Percentiles rank a stretch among this genome's conserved stretches.
phyloP scores from a whole-genome alignment of 92 coral and sea anemone genomes.

The Hydrozoanthus gracilis region DNA sequence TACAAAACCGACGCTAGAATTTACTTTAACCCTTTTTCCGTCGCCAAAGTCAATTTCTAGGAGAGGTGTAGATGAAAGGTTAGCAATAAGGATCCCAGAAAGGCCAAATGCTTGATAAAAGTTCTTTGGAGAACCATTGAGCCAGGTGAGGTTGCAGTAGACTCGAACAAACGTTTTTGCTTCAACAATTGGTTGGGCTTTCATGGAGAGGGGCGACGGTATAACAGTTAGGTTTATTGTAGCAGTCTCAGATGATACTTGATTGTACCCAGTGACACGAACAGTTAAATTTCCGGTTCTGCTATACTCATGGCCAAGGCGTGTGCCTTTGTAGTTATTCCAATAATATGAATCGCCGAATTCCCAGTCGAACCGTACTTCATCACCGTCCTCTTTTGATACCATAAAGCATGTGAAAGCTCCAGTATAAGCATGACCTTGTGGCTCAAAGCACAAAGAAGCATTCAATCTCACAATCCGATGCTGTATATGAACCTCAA shows the following conservation, averaged over 20 bases:
- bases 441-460: slow-evolving; percentile 63
- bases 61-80: slow-evolving; percentile 21
- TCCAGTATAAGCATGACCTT: slow-evolving; percentile 69
- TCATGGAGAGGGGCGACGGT: slow-evolving; percentile 65
- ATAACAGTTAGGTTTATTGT: slow-evolving; percentile 34
- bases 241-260: slow-evolving; percentile 30
- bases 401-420: slow-evolving; percentile 62
- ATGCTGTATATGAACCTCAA: slow-evolving; percentile 58
- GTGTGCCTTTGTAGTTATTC: background rate
- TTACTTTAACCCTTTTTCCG: slow-evolving; percentile 28
- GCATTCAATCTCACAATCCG: slow-evolving; percentile 66
- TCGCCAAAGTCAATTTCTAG: slow-evolving; percentile 54
- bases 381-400: slow-evolving; percentile 49
- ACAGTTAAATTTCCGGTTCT: slow-evolving; percentile 47
- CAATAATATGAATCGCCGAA: slow-evolving; percentile 11
- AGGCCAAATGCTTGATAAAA: slow-evolving; percentile 60
- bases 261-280: slow-evolving; percentile 61
- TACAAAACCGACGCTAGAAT: slow-evolving; percentile 21
- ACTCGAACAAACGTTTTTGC: slow-evolving; percentile 45
- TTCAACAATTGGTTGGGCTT: slow-evolving; percentile 42
- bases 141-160: slow-evolving; percentile 68
- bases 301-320: slow-evolving; percentile 17
- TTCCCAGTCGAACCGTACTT: slow-evolving; percentile 59
- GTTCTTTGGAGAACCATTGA: slow-evolving; percentile 55
- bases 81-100: slow-evolving; percentile 57